phyloP scores from a whole-genome alignment of 2,113 vertebrate species.

The Rhagologus leucostigma region DNA sequence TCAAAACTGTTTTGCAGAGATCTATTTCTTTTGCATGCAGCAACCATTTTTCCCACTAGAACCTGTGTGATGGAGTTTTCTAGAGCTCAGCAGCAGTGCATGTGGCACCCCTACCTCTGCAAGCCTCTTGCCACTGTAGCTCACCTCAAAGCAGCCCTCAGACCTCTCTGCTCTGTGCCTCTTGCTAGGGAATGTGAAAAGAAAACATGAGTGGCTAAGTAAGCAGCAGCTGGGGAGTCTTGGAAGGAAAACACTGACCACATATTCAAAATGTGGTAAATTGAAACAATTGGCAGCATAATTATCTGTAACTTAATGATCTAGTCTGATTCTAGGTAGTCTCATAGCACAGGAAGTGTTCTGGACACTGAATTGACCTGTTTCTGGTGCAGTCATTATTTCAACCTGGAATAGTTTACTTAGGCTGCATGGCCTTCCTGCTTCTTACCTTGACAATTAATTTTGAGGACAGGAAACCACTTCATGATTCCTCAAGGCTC shows the following conservation, averaged over 20 bases:
- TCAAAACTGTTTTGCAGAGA: conserved; percentile 9
- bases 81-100: neutral
- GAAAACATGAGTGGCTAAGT: neutral
- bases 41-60: neutral
- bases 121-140: neutral
- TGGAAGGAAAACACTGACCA: neutral
- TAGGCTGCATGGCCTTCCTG: neutral
- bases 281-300: conserved; percentile 2
- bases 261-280: neutral
- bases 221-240: neutral
- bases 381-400: neutral
- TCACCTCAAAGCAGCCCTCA: neutral
- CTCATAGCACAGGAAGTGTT: neutral
- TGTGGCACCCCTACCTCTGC: neutral
- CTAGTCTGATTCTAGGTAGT: neutral
- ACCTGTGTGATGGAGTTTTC: neutral
- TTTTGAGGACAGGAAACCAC: neutral
- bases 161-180: neutral
- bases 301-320: neutral
- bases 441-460: neutral
- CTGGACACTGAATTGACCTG: neutral
- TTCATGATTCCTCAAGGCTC: neutral
- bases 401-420: conserved; percentile 5
- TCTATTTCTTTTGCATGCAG: conserved; percentile 24
- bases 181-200: neutral